phyloP scores from a whole-genome alignment of 2,888 invertebrate species.

The Antheraea assamensis region DNA sequence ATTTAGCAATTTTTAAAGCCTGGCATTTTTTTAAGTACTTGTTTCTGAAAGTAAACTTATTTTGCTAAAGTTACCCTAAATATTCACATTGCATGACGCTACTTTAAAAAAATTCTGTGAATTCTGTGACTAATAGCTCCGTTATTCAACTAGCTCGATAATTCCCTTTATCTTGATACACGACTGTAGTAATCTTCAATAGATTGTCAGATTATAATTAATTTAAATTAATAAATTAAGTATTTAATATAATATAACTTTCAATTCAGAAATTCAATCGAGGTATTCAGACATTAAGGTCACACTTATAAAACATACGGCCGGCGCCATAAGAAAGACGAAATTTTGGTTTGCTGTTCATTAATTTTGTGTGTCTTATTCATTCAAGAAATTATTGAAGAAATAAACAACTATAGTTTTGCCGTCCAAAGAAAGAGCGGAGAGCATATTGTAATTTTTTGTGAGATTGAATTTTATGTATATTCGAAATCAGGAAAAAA shows the following conservation, averaged over 20 bases:
- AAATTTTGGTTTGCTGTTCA: not conserved
- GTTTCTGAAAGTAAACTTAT: too few species aligned
- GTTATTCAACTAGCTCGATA: conserved; percentile 18
- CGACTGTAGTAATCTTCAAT: conserved; percentile 11
- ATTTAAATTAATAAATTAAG: conserved; percentile 10
- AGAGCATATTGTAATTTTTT: too few species aligned
- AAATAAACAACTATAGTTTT: not conserved
- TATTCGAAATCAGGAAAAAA: too few species aligned
- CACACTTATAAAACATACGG: not conserved
- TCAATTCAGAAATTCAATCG: not conserved
- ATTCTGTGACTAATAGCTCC: conserved; percentile 14
- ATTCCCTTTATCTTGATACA: conserved; percentile 14
- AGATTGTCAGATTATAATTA: conserved; percentile 14
- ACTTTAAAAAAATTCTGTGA: conserved; percentile 19
- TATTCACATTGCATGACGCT: conserved; percentile 18
- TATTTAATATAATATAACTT: conserved; percentile 3
- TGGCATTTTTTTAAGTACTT: not conserved
- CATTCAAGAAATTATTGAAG: not conserved
- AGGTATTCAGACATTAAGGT: conserved; percentile 4
- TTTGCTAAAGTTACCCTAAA: not conserved
- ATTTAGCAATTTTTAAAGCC: not conserved
- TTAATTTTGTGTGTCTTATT: not conserved
- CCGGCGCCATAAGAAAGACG: not conserved
- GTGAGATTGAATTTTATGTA: too few species aligned
- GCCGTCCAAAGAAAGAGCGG: not conserved